Base-by-base conservation (phyloP, 1,140 invertebrate genomes). In the Procambarus clarkii region DNA sequence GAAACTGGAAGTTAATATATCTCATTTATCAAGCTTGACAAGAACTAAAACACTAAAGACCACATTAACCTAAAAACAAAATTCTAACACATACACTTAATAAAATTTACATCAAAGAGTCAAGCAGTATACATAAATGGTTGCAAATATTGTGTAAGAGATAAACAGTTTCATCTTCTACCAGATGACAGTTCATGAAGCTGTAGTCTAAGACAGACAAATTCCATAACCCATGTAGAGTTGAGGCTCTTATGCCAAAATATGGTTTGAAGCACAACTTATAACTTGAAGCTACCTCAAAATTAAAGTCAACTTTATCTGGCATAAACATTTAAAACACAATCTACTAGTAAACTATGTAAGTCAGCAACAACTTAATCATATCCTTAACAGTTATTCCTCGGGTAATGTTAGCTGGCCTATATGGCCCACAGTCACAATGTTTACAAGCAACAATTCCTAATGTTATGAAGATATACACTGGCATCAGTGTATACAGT, bases 281-380 rank as follows among this genome's bases (percentile, higher is more conserved):
- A 74, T 34, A 74, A 15, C 21, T 34, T 74, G 21, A 74, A 74
- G 69, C 21, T 74, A 34, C 69, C 69, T 34, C 69, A 74, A 74
- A 74, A 74, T 34, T 34, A 34, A 34, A 18, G 13, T 69, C 4
- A 69, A 69, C n/a, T 34, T 5, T 74, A 74, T 74, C 69, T 74
- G 69, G 69, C 69, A 74, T 74, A 74, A 74, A 74, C 24, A 74
- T 74, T 74, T 74, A 74, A 74, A 74, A 74, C 69, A 74, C 69
- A 74, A 74, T 74, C n/a, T 21, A 74, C 24, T 34, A 74, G 69
- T 74, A 74, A 74, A 74, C 69, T 74, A 74, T 74, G 69, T 74
- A 74, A 74, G 69, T 74, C 69, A 34, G 69, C 69, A 74, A 74
- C 69, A 74, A 74, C 69, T 74, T 74, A 74, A 74, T 34, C 69